Conservation (phyloP, 2,888 invertebrate species). For the Cataglyphis livida region DNA sequence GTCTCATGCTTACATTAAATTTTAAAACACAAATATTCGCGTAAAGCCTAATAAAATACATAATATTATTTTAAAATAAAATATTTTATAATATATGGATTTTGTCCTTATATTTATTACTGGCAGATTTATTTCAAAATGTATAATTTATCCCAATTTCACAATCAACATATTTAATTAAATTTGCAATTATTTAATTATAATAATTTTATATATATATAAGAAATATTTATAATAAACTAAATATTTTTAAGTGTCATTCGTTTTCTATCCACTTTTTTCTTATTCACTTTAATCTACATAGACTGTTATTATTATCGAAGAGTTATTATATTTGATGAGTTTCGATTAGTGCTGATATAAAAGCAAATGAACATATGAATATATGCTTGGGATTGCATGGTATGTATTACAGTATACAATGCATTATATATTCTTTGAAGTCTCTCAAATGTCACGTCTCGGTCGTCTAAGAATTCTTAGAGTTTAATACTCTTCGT, state of each 20-base stretch:
- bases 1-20: not conserved
- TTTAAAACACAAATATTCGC: not conserved
- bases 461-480: slow-evolving; percentile 28
- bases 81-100: not conserved
- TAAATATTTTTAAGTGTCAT: not conserved
- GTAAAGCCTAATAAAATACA: not conserved
- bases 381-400: slow-evolving; percentile 31
- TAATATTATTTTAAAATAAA: slow-evolving; percentile 6
- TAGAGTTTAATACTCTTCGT: slow-evolving; percentile 23
- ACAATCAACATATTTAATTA: not conserved
- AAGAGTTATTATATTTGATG: slow-evolving; percentile 7
- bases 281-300: not conserved
- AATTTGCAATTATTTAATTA: not conserved
- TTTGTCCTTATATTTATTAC: not conserved
- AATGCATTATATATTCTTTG: slow-evolving; percentile 27
- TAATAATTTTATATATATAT: not conserved
- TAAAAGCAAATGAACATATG: slow-evolving; percentile 36
- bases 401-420: slow-evolving; percentile 24
- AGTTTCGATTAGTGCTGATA: slow-evolving; percentile 30
- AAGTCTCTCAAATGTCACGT: slow-evolving; percentile 10
- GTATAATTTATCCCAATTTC: not conserved
- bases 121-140: not conserved
- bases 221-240: not conserved
- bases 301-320: not conserved
- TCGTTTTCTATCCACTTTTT: not conserved